Conservation (phyloP, 2,888 invertebrate genomes). For the Dexiosoma caninum region DNA sequence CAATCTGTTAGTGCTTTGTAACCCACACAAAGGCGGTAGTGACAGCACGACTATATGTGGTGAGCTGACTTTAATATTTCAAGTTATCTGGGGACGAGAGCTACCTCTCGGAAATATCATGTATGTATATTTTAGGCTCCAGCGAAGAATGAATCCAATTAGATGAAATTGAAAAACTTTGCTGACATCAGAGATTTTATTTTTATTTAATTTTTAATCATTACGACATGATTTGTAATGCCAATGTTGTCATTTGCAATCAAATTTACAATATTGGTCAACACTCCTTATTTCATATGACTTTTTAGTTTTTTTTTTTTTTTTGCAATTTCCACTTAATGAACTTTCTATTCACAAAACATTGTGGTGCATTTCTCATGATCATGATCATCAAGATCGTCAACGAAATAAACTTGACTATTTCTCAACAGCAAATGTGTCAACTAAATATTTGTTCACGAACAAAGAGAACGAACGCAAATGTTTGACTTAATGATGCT, state of each 20-base stretch:
- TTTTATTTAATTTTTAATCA: too few relatives aligned
- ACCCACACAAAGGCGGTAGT: too few relatives aligned
- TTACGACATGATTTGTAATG: too few relatives aligned
- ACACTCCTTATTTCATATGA: background rate
- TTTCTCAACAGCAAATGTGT: constrained; percentile 42
- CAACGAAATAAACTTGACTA: constrained; percentile 33
- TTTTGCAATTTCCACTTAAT: background rate
- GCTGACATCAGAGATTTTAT: too few relatives aligned
- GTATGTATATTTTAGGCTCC: too few relatives aligned
- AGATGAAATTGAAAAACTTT: too few relatives aligned
- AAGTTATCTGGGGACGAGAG: too few relatives aligned
- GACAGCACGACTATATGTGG: too few relatives aligned
- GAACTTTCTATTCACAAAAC: constrained; percentile 20
- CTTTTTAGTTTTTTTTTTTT: background rate
- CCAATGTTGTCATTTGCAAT: background rate
- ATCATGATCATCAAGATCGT: constrained; percentile 38
- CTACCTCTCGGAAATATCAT: too few relatives aligned
- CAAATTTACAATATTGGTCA: background rate
- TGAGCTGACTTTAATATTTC: too few relatives aligned
- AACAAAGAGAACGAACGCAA: background rate
- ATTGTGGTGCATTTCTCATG: constrained; percentile 36
- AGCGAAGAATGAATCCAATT: too few relatives aligned
- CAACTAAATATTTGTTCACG: constrained; percentile 25
- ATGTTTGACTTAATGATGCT: constrained; percentile 42
- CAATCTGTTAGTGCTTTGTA: too few relatives aligned